A percentile compares a stretch with the other conserved stretches of the same genome.
Evolutionary conservation across 2,113 vertebrate species (phyloP).

Genomic region (Peucedramus taeniatus): DNA sequence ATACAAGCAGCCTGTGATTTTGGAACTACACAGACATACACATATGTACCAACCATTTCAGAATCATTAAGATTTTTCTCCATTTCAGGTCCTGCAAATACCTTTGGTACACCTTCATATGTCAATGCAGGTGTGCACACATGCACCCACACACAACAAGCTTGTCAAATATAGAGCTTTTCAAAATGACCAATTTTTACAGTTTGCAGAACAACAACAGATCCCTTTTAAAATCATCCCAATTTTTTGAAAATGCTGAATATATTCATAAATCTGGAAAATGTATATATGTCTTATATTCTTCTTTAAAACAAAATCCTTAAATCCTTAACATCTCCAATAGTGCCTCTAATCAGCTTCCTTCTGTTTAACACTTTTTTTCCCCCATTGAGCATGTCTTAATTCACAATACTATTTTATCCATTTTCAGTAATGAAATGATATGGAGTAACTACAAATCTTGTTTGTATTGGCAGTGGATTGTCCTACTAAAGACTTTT

Average conservation of each 20-base stretch:
- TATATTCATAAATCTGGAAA: background rate
- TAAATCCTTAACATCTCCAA: background rate
- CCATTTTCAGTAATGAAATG: background rate
- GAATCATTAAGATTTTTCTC: background rate
- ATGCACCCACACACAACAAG: background rate
- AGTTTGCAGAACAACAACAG: background rate
- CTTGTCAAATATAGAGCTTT: background rate
- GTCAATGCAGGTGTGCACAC: background rate
- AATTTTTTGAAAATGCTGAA: background rate
- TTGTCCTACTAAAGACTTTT: background rate
- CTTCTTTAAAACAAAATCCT: background rate
- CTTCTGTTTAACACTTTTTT: background rate
- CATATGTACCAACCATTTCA: background rate
- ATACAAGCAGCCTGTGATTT: background rate
- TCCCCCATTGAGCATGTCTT: background rate
- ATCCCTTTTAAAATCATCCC: background rate
- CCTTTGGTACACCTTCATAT: background rate
- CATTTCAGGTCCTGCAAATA: background rate
- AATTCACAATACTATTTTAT: background rate
- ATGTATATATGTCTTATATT: background rate
- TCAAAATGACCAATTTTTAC: background rate
- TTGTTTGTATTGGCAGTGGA: background rate
- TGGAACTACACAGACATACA: background rate
- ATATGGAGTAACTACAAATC: background rate
- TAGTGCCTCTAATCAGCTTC: background rate